Percentiles rank a stretch among this genome's conserved stretches.
These are phyloP conservation scores for Carettochelys insculpta DNA, from an alignment of 2,113 vertebrate genomes.

Conservation along the genomic window DNA sequence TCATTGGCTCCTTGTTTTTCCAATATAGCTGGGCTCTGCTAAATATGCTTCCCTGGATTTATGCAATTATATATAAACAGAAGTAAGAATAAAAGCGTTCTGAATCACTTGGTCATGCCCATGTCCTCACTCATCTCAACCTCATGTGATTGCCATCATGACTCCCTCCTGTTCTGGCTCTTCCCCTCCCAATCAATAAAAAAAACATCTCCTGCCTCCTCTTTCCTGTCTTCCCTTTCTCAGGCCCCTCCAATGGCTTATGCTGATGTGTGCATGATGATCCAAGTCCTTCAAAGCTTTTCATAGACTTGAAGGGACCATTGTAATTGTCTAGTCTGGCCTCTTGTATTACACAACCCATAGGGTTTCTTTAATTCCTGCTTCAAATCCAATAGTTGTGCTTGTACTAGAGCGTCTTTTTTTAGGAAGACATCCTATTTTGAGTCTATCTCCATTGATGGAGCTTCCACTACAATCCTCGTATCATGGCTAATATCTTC, in stretches of 20 bases:
- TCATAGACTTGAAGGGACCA: background rate
- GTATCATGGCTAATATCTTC: background rate
- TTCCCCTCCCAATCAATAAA: no score
- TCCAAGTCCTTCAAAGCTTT: background rate
- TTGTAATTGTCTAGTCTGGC: background rate
- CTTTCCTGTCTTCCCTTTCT: background rate
- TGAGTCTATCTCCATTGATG: background rate
- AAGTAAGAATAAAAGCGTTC: background rate
- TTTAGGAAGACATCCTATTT: background rate
- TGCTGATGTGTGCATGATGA: background rate
- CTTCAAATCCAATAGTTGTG: background rate
- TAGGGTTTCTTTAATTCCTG: background rate
- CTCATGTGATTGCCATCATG: background rate
- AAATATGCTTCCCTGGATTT: background rate
- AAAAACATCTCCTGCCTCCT: background rate
- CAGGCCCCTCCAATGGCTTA: background rate
- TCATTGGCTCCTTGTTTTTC: fast-evolving
- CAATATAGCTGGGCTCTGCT: background rate
- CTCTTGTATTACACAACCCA: background rate
- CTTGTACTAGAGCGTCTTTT: background rate
- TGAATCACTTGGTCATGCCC: background rate
- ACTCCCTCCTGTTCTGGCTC: no score
- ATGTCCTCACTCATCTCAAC: background rate
- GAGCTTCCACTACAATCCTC: background rate
- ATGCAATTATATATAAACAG: background rate